These are phyloP conservation scores for Campylomormyrus tamandua DNA, from an alignment of 2,113 vertebrate genomes.

Conservation along the genomic window DNA sequence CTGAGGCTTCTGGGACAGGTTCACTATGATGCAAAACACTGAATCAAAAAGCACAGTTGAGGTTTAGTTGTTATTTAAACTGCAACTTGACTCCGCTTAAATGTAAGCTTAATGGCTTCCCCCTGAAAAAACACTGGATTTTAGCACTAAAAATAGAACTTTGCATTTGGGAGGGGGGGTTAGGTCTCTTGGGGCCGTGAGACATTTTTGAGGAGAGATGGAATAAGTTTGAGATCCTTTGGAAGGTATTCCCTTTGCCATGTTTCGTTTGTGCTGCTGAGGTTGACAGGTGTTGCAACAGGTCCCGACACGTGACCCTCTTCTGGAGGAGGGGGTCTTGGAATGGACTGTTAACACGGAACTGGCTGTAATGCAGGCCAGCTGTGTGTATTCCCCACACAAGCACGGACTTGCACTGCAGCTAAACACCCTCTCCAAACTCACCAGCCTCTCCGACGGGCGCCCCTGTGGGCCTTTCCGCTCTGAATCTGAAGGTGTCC, in stretches of 20 bases:
- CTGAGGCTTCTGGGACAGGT: not conserved
- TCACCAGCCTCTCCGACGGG: not conserved
- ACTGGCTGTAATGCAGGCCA: slow-evolving; percentile 4
- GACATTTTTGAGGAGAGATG: not conserved
- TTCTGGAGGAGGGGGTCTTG: not conserved
- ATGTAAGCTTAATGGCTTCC: not conserved
- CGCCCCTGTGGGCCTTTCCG: not conserved
- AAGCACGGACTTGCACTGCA: not conserved
- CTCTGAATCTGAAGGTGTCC: not conserved
- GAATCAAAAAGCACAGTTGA: not conserved
- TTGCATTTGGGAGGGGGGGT: not conserved
- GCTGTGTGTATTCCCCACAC: not conserved
- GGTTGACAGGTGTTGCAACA: not conserved
- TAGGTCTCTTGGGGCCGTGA: not conserved
- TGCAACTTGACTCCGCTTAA: not conserved
- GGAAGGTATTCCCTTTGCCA: not conserved
- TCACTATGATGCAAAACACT: not conserved
- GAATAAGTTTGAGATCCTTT: not conserved
- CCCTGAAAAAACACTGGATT: not conserved
- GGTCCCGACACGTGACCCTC: not conserved
- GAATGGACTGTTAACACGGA: not conserved
- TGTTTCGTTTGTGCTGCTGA: not conserved
- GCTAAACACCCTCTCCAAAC: not conserved
- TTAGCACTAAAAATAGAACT: not conserved
- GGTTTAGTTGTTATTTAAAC: slow-evolving; percentile 4